These are phyloP conservation scores for Plebejus anna DNA, from an alignment of 2,888 invertebrate species.

Conservation along the genomic window DNA sequence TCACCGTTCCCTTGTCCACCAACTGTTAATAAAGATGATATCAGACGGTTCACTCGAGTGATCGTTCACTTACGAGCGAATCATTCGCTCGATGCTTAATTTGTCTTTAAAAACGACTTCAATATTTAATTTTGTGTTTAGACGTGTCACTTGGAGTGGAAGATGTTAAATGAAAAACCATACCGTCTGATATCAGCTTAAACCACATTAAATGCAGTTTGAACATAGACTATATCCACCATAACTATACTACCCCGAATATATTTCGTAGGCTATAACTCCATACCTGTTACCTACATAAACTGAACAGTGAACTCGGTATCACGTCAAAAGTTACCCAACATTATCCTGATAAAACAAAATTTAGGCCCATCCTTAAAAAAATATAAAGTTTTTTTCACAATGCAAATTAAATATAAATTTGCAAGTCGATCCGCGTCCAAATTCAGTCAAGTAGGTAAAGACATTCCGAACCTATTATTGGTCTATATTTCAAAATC, in stretches of 20 bases:
- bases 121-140: background rate
- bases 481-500: background rate
- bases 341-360: background rate
- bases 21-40: background rate
- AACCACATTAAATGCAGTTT: constrained; percentile 13
- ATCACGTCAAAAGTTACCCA: background rate
- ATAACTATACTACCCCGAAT: background rate
- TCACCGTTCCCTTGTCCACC: background rate
- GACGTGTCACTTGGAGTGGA: background rate
- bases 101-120: background rate
- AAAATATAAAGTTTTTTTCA: background rate
- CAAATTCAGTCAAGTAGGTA: background rate
- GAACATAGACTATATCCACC: background rate
- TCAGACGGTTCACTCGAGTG: background rate
- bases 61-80: background rate
- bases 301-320: background rate
- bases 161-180: background rate
- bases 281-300: background rate
- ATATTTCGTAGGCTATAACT: background rate
- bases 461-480: background rate
- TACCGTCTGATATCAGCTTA: background rate
- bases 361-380: background rate
- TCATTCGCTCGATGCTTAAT: background rate
- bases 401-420: background rate
- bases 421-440: background rate